These are phyloP conservation scores for Echinarachnius parma DNA, from an alignment of 53 echinoderm and acorn worm species.

Conservation along the genomic window DNA sequence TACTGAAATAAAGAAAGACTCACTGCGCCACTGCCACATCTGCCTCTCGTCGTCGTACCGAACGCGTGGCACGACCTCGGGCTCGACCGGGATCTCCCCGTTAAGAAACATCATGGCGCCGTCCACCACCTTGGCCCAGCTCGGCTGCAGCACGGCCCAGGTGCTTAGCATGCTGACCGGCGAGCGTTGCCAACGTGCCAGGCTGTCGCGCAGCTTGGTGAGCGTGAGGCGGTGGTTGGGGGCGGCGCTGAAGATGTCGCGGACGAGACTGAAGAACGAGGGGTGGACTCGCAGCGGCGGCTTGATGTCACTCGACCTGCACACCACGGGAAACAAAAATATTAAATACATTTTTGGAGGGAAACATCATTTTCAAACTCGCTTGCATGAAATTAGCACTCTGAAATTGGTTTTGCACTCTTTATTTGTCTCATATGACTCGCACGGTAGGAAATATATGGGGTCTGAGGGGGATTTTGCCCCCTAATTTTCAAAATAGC, in stretches of 20 bases:
- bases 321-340: neutral
- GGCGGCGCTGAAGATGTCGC: slow-evolving; percentile 37
- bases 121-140: slow-evolving; percentile 46
- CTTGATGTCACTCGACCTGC: slow-evolving; percentile 40
- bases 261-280: slow-evolving; percentile 39
- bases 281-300: slow-evolving; percentile 35
- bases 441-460: no score
- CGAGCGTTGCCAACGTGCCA: slow-evolving; percentile 36
- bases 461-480: no score
- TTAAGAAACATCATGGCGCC: slow-evolving; percentile 46
- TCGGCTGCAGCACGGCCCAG: slow-evolving; percentile 34
- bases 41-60: slow-evolving; percentile 35
- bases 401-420: no score
- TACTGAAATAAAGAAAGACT: no score
- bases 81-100: slow-evolving; percentile 28
- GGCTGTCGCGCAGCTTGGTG: slow-evolving; percentile 32
- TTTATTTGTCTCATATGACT: no score
- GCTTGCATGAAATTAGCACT: no score
- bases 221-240: slow-evolving; percentile 36
- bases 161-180: slow-evolving; percentile 45
- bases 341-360: no score
- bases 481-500: no score
- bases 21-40: slow-evolving; percentile 47
- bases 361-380: no score
- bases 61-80: slow-evolving; percentile 40